Percentiles rank a stretch among this genome's conserved stretches.
These are phyloP conservation scores for Sycophaga agraensis DNA, from an alignment of 1,140 invertebrate species.

Conservation along the genomic window DNA sequence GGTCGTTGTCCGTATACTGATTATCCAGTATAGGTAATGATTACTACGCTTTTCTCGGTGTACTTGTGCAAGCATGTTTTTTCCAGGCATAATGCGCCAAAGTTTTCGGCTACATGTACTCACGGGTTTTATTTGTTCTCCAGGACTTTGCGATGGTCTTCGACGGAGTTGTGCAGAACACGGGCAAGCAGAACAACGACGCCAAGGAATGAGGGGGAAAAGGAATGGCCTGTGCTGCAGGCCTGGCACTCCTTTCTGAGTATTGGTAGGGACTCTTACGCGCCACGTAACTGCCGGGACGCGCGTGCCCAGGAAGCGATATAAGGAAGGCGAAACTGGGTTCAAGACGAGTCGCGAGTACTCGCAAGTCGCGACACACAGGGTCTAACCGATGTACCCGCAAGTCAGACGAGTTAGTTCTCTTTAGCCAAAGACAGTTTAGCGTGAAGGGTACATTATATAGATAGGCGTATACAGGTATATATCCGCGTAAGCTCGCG, in stretches of 20 bases:
- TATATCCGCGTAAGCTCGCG: background rate
- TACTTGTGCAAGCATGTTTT: too few relatives aligned
- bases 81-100: too few relatives aligned
- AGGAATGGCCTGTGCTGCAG: slow-evolving; percentile 18
- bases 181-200: slow-evolving; percentile 31
- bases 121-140: background rate
- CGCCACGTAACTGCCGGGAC: too few relatives aligned
- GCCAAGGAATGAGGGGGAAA: slow-evolving; percentile 29
- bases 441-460: slow-evolving; percentile 32
- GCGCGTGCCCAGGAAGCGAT: slow-evolving; percentile 27
- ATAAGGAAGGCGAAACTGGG: slow-evolving; percentile 24
- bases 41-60: too few relatives aligned
- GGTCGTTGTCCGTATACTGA: too few relatives aligned
- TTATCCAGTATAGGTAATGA: too few relatives aligned
- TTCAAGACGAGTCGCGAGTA: too few relatives aligned
- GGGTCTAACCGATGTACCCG: slow-evolving; percentile 35
- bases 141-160: slow-evolving; percentile 36
- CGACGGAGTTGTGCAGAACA: slow-evolving; percentile 21
- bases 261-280: slow-evolving; percentile 27
- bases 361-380: slow-evolving; percentile 22
- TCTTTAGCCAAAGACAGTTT: slow-evolving; percentile 51
- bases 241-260: slow-evolving; percentile 18
- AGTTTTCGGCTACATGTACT: too few relatives aligned
- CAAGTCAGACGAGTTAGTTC: slow-evolving; percentile 37
- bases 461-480: background rate